Evolutionary conservation across 2,113 vertebrate genomes (phyloP).

Genomic region (Alligator sinensis): DNA sequence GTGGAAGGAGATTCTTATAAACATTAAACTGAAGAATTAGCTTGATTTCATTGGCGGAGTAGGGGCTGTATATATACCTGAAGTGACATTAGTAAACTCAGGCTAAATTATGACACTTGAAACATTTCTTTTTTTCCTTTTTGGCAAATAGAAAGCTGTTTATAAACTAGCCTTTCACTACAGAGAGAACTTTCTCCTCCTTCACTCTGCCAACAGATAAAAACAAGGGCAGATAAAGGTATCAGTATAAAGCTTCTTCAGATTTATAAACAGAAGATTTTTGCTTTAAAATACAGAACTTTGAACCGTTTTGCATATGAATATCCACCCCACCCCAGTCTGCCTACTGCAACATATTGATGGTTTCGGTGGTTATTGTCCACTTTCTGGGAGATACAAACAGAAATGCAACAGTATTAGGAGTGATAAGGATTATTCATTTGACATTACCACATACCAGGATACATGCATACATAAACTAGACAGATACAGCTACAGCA

Average conservation of each 20-base stretch:
- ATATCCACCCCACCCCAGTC: neutral
- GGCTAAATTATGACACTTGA: neutral
- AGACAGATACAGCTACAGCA: no score
- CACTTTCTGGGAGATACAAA: neutral
- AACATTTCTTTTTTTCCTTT: neutral
- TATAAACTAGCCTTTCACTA: neutral
- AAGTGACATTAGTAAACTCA: neutral
- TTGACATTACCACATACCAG: no score
- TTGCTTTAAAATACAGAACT: constrained; percentile 40
- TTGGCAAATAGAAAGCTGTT: neutral
- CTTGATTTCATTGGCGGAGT: no score
- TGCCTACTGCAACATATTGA: neutral
- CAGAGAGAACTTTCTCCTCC: neutral
- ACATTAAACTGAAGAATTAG: no score
- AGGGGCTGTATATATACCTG: neutral
- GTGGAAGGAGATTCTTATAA: no score
- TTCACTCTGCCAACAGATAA: constrained; percentile 15
- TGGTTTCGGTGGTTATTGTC: neutral
- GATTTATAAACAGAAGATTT: neutral
- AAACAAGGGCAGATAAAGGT: neutral
- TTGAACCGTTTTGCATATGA: neutral
- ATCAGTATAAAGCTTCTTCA: neutral
- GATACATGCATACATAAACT: no score
- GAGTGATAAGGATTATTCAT: neutral
- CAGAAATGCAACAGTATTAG: neutral